Percentiles rank a stretch among this genome's conserved stretches.
These are phyloP conservation scores for Tenthredo notha DNA, from an alignment of 2,888 invertebrate genomes.

Conservation along the genomic window DNA sequence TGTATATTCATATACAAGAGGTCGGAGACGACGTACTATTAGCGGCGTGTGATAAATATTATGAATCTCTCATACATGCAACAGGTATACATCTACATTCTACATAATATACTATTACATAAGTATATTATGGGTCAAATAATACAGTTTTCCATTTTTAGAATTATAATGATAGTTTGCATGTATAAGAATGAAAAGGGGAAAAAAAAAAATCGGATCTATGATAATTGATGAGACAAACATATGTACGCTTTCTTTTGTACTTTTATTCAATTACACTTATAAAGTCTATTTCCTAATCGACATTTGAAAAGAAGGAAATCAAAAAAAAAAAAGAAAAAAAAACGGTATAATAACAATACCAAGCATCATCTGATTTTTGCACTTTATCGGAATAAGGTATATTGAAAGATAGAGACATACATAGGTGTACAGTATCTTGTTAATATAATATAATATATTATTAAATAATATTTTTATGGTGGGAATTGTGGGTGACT, in stretches of 20 bases:
- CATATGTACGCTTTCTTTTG: conserved; percentile 16
- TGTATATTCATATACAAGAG: background rate
- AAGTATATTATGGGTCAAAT: background rate
- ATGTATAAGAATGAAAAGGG: too few relatives aligned
- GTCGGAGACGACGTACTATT: background rate
- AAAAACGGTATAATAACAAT: conserved; percentile 3
- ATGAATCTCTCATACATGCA: background rate
- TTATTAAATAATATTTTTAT: conserved; percentile 41
- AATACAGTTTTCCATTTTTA: background rate
- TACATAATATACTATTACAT: background rate
- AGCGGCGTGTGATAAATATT: background rate
- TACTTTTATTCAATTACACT: conserved; percentile 46
- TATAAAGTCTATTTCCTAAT: conserved; percentile 21
- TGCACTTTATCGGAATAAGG: background rate
- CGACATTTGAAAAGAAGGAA: conserved; percentile 27
- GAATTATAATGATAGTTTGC: background rate
- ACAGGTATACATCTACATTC: background rate
- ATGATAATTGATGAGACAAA: background rate
- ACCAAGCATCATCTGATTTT: conserved; percentile 32
- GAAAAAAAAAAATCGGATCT: background rate
- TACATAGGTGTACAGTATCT: background rate
- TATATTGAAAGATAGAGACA: conserved; percentile 1
- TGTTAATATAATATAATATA: conserved; percentile 38
- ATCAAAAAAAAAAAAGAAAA: background rate
- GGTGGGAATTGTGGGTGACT: conserved; percentile 38